Evolutionary conservation across 53 echinoderm and acorn worm genomes (phyloP), one percentile per base, ranked within the genome.

Genomic region (Henricia sp.): DNA sequence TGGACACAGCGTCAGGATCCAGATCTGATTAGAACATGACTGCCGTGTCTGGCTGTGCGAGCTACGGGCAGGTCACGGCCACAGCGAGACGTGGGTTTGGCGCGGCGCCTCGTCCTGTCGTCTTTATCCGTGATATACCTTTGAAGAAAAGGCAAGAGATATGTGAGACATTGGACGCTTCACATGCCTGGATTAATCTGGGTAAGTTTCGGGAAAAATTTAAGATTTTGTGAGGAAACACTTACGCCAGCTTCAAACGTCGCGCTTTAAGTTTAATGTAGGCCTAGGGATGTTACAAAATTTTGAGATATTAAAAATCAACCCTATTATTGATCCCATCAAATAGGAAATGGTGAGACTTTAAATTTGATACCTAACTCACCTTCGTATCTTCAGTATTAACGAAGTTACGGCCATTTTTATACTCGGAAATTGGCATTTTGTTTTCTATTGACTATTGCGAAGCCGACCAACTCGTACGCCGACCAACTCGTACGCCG

Each of bases 61-160:
- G 52, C 21, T 21, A 23, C 19, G 51, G 37, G 33, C 9, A 43
- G 8, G 46, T 64, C 44, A n/a, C 39, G 34, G 28, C 48, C 27
- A 70, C 25, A 43, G 57, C 37, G 1, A 37, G 67, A 39, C 67
- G 12, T 27, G 32, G 28, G 29, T 29, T 29, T 34, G 30, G 5
- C 37, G 21, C 78, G 2, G 19, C 29, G 26, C 82, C 67, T 1
- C 66, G 67, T 32, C 46, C 78, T 50, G 50, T 85, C 64, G 29
- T 16, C 30, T 90, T 78, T 71, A 43, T 85, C 21, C 85, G 90
- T 16, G 92, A 92, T 67, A 92, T 92, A 23, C 92, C 92, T 19
- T 64, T 88, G 11, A 24, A 16, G 11, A 36, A 13, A 2, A 37
- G 85, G 11, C 85, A 88, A 4, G 34, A 82, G 6, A 24, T 92